Percentiles rank a stretch among this genome's conserved stretches.
Conservation (phyloP, 2,888 invertebrate genomes). For the Tetragnatha montana region DNA sequence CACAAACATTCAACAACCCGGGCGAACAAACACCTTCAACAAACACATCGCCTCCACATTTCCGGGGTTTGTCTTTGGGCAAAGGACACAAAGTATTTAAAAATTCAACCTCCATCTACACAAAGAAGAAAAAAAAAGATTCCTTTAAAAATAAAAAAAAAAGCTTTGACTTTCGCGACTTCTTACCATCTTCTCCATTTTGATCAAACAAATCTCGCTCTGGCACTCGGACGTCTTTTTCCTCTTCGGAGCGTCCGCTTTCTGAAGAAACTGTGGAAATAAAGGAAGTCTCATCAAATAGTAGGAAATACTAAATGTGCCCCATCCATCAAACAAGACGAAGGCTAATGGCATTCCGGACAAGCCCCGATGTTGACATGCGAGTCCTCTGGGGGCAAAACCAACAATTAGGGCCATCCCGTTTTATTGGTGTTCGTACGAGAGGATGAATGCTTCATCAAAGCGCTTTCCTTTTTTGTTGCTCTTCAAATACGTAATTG, state of each 20-base stretch:
- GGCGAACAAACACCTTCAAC: background rate
- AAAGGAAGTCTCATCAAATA: background rate
- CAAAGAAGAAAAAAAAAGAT: too few relatives aligned
- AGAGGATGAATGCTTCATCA: too few relatives aligned
- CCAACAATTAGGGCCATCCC: background rate
- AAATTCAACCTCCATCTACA: background rate
- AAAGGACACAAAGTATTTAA: background rate
- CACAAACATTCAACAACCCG: background rate
- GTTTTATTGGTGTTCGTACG: too few relatives aligned
- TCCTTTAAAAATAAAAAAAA: background rate
- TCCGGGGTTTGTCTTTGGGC: background rate
- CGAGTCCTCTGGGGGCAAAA: conserved; percentile 7
- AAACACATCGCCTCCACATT: background rate
- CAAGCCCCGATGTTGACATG: conserved; percentile 43
- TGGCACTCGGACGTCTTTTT: conserved; percentile 25
- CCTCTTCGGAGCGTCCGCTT: background rate
- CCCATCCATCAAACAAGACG: conserved; percentile 37
- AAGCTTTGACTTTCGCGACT: conserved; percentile 26
- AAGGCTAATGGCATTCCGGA: conserved; percentile 45
- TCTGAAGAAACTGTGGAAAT: conserved; percentile 39
- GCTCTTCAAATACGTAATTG: too few relatives aligned
- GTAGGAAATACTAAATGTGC: conserved; percentile 36
- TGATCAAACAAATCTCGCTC: conserved; percentile 61
- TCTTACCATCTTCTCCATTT: conserved; percentile 49
- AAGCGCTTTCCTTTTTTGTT: too few relatives aligned